These are phyloP conservation scores for Tolmerus cingulatus DNA, from an alignment of 2,888 invertebrate species.

Conservation along the genomic window DNA sequence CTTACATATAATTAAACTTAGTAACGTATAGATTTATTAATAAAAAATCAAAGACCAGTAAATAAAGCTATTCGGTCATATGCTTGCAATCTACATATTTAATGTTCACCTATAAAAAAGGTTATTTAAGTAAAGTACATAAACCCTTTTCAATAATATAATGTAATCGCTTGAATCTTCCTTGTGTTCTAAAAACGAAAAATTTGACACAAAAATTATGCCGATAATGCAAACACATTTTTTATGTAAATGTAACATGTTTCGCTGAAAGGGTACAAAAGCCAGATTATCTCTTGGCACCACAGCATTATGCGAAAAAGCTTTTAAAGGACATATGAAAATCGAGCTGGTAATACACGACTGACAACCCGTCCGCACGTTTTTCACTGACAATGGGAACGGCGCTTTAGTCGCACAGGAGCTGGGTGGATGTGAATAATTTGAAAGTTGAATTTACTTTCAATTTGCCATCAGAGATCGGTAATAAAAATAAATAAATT, in stretches of 20 bases:
- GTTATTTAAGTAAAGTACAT: neutral
- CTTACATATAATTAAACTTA: no score
- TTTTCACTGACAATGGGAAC: neutral
- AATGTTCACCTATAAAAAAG: neutral
- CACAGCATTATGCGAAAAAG: neutral
- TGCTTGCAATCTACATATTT: no score
- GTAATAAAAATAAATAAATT: neutral
- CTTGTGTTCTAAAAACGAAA: neutral
- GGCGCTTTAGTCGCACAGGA: neutral
- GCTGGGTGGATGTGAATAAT: neutral
- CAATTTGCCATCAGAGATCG: neutral
- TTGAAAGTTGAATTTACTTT: neutral
- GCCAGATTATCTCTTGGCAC: neutral
- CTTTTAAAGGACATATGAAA: neutral
- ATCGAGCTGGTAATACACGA: neutral
- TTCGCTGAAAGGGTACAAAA: neutral
- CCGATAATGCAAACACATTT: neutral
- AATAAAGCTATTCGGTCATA: no score
- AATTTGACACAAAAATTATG: neutral
- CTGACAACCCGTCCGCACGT: neutral
- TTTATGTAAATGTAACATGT: neutral
- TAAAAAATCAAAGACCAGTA: no score
- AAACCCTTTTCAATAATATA: neutral
- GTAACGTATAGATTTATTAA: no score
- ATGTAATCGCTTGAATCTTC: neutral